These are phyloP conservation scores for Entomobrya multifasciata DNA, from an alignment of 2,888 invertebrate genomes.

Conservation along the genomic window DNA sequence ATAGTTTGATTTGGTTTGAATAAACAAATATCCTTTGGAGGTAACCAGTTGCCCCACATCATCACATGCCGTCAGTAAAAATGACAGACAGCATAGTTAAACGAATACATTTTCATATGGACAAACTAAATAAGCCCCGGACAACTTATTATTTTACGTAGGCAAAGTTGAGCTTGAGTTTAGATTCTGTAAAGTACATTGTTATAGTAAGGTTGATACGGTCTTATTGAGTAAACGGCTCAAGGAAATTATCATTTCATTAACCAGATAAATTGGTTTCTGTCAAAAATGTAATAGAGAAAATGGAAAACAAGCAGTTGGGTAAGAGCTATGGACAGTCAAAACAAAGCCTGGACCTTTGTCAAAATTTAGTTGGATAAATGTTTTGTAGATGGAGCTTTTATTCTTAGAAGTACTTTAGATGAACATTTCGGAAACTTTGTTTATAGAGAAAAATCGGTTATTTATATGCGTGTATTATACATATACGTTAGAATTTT, in stretches of 20 bases:
- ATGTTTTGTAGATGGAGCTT: conserved; percentile 29
- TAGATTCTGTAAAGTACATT: no score
- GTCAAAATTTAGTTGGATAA: not conserved
- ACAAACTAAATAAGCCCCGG: not conserved
- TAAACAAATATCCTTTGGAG: conserved; percentile 50
- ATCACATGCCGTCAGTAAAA: conserved; percentile 18
- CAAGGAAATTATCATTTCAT: conserved; percentile 71
- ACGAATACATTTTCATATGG: not conserved
- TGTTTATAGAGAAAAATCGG: no score
- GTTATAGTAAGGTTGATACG: no score
- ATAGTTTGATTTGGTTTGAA: conserved; percentile 47
- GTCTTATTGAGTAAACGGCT: conserved; percentile 53
- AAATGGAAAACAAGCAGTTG: not conserved
- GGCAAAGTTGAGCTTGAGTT: not conserved
- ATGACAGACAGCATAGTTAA: conserved; percentile 13
- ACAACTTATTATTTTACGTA: not conserved
- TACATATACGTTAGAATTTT: no score
- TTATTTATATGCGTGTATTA: no score
- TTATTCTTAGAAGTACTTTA: not conserved
- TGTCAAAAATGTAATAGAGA: conserved; percentile 64
- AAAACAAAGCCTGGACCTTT: not conserved
- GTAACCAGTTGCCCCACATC: conserved; percentile 28
- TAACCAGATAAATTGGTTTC: conserved; percentile 74
- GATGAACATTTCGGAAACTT: no score
- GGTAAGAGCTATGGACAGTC: no score